Evolutionary conservation across 2,888 invertebrate genomes (phyloP), one percentile per base, ranked within the genome.

Genomic region (Dusona sp.): DNA sequence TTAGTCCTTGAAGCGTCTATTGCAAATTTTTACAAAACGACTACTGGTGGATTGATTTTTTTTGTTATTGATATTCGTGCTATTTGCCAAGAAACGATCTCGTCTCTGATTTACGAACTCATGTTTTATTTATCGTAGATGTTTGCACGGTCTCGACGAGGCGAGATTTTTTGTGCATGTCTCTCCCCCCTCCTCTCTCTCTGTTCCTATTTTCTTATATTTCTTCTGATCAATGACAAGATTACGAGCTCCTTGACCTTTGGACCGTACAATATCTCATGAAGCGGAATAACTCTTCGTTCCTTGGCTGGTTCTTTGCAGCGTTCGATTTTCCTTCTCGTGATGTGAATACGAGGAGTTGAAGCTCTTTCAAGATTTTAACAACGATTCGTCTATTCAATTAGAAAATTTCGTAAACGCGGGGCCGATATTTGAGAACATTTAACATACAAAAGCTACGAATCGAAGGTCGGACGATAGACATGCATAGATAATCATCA

Each of bases 231-330:
- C 83, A 87, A 85, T 85, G 74, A 81, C 77, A 79, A 79, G 45
- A 48, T 33, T 36, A 7, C 9, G 68, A 87, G 88, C 82, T 89
- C 89, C 90, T 91, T 90, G 90, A 91, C 89, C 89, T 83, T 68
- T 90, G 89, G 89, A 87, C 90, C 88, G 79, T 73, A 87, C 68
- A 86, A 86, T 88, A 83, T 84, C 67, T 36, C 54, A 11, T 6
- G 22, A 4, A 22, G 70, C 83, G 87, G 57, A 70, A 83, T 84
- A 90, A 90, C 81, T 83, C 72, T 45, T 85, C 78, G 67, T 79
- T 54, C 42, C 36, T 9, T 25, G 42, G 29, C 77, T 19, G 42
- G 11, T 42, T 11, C 8, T 42, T 42, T 13, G 42, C 11, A 42
- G 13, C 42, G 42, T 42, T 42, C 11, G 42, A 13, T 11, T 42